Percentiles rank a stretch among this genome's conserved stretches.
These are phyloP conservation scores for Chlorops oryzae DNA, from an alignment of 1,140 invertebrate species.

Conservation along the genomic window DNA sequence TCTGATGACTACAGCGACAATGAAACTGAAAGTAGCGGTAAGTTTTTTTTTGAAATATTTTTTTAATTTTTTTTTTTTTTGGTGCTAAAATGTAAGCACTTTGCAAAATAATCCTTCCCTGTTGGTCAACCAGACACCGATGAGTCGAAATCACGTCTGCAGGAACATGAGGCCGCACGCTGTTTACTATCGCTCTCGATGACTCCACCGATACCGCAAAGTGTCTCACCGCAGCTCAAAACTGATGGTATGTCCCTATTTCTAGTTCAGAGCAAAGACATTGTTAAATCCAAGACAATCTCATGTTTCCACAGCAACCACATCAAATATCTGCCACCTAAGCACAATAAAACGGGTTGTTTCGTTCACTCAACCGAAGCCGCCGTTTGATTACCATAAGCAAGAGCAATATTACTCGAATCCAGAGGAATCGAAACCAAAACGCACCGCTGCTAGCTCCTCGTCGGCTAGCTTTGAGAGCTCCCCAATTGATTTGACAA, in stretches of 20 bases:
- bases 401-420: constrained; percentile 47
- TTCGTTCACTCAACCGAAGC: constrained; percentile 44
- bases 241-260: constrained; percentile 1
- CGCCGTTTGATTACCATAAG: constrained; percentile 44
- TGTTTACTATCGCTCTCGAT: constrained; percentile 73
- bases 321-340: no score
- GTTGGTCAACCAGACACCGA: constrained; percentile 54
- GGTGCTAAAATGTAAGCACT: no score
- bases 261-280: constrained; percentile 3
- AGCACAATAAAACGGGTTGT: constrained; percentile 28
- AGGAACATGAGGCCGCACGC: constrained; percentile 83
- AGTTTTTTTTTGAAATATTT: constrained; percentile 29
- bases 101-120: no score
- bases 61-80: neutral
- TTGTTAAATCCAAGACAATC: neutral
- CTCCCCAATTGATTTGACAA: constrained; percentile 43
- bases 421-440: constrained; percentile 41
- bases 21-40: constrained; percentile 60
- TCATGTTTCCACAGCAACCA: no score
- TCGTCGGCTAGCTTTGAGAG: constrained; percentile 28
- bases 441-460: constrained; percentile 11
- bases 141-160: constrained; percentile 54
- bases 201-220: constrained; percentile 44
- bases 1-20: constrained; percentile 64
- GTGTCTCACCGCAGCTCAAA: constrained; percentile 23